Evolutionary conservation across 1,140 invertebrate species (phyloP), one percentile per base, ranked within the genome.

Genomic region (Gerris buenoi): DNA sequence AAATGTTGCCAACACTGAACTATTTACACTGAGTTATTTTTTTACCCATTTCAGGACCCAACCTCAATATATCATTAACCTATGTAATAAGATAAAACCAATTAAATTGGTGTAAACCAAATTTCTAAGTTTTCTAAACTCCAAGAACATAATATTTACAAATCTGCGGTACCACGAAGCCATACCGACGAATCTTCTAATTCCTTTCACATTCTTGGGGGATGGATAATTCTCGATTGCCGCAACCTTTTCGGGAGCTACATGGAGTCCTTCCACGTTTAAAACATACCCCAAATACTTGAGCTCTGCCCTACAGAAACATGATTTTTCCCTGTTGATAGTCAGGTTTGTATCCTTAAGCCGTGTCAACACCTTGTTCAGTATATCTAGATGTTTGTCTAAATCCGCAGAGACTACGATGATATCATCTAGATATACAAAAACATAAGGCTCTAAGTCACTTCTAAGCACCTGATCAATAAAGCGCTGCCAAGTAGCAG

Each of bases 181-280:
- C 65, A 80, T 75, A 1, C 79, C 80, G 5, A 80, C 69, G 67
- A 82, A 81, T 63, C 76, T 66, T 56, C 76, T 66, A 0, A 81
- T 22, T 61, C 79, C 74, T 64, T 75, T 77, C 2, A 74, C 64
- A 69, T 71, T 75, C 69, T 73, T 57, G 10, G 76, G 77, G 5
- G 46, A 33, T 2, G 72, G 70, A 29, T 72, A 77, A 2, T 73
- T 65, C 15, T 68, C 13, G n/a, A 75, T 70, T 0, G 69, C 25
- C 3, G 28, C 15, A 18, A 67, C 57, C 61, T 68, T 67, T 10
- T 60, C 63, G 2, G 66, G 66, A 33, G 64, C 68, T 1, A 62
- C 62, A 5, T 29, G 18, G 2, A 69, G 23, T 15, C 65, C 65
- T 1, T 61, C 15, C n/a, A 58, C 25, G 27, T 28, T 26, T 2